These are phyloP conservation scores for Chloropsis hardwickii DNA, from an alignment of 2,113 vertebrate species.

Conservation along the genomic window DNA sequence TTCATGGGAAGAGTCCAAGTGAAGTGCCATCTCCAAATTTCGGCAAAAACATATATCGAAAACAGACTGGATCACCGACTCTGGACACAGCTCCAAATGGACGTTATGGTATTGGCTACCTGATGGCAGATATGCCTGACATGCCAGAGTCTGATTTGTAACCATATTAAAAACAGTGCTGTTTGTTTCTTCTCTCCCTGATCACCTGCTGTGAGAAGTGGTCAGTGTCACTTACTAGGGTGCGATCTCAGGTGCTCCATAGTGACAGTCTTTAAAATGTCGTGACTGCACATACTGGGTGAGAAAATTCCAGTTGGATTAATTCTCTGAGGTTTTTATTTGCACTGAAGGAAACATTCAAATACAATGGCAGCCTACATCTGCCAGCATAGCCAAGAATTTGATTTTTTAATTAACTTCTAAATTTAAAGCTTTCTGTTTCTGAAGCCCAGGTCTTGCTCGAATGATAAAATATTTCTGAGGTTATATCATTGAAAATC, in stretches of 20 bases:
- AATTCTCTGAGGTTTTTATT: constrained; percentile 45
- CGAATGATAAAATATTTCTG: constrained; percentile 34
- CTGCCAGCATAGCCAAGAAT: constrained; percentile 3
- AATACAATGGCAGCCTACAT: constrained; percentile 2
- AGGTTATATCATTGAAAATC: constrained; percentile 11
- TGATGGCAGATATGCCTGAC: constrained; percentile 91
- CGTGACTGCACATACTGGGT: not conserved
- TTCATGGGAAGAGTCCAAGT: constrained; percentile 86
- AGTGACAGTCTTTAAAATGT: constrained; percentile 37
- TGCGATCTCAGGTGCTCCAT: constrained; percentile 70
- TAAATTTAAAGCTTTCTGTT: constrained; percentile 56
- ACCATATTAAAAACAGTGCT: not conserved
- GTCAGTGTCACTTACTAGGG: constrained; percentile 47
- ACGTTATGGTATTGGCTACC: constrained; percentile 91
- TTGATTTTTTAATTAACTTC: constrained; percentile 33
- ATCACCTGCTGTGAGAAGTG: constrained; percentile 49
- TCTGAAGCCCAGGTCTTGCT: constrained; percentile 54
- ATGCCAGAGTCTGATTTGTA: constrained; percentile 95
- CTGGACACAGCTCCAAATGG: constrained; percentile 88
- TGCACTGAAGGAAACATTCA: constrained; percentile 20
- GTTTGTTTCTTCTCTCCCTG: constrained; percentile 23
- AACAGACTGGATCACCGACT: constrained; percentile 79
- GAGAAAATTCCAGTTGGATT: constrained; percentile 34
- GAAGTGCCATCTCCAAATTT: constrained; percentile 88
- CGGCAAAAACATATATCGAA: constrained; percentile 88